A percentile compares a stretch with the other conserved stretches of the same genome.
Conservation (phyloP, 2,797 vertebrate genomes). For the Sebastes melanostomus region DNA sequence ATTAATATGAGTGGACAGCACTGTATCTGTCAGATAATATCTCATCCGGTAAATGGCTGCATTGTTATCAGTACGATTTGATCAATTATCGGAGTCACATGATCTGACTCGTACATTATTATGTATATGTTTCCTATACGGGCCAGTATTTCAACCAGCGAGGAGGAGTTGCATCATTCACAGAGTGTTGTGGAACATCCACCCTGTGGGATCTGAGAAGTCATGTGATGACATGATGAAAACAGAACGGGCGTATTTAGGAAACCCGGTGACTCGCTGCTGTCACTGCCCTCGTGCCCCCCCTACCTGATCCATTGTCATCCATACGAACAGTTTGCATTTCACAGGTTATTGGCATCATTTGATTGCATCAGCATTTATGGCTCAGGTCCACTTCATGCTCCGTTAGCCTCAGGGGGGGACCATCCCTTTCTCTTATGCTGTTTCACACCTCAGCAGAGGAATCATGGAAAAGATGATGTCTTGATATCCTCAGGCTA, state of each 20-base stretch:
- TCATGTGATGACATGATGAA: neutral
- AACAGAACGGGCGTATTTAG: neutral
- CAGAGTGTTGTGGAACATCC: neutral
- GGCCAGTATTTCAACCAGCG: neutral
- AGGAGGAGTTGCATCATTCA: neutral
- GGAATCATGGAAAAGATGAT: slow-evolving; percentile 58
- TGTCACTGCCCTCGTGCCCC: neutral
- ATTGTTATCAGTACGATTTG: neutral
- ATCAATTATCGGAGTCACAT: neutral
- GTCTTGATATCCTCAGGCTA: slow-evolving; percentile 52
- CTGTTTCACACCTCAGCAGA: slow-evolving; percentile 61
- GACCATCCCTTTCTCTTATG: slow-evolving; percentile 38
- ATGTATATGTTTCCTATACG: neutral
- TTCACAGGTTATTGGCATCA: slow-evolving; percentile 77
- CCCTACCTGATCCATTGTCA: slow-evolving; percentile 24
- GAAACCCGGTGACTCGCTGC: neutral
- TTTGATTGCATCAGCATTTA: slow-evolving; percentile 79
- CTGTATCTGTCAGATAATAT: neutral
- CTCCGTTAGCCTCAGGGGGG: slow-evolving; percentile 63
- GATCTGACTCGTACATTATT: neutral
- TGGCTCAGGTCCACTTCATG: slow-evolving; percentile 70
- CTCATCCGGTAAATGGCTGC: neutral
- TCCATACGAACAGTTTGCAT: slow-evolving; percentile 69
- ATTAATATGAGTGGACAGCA: neutral
- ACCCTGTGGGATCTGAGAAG: neutral